A percentile compares a stretch with the other conserved stretches of the same genome.
Conservation (phyloP, 2,797 vertebrate species). For the Mycteria americana region DNA sequence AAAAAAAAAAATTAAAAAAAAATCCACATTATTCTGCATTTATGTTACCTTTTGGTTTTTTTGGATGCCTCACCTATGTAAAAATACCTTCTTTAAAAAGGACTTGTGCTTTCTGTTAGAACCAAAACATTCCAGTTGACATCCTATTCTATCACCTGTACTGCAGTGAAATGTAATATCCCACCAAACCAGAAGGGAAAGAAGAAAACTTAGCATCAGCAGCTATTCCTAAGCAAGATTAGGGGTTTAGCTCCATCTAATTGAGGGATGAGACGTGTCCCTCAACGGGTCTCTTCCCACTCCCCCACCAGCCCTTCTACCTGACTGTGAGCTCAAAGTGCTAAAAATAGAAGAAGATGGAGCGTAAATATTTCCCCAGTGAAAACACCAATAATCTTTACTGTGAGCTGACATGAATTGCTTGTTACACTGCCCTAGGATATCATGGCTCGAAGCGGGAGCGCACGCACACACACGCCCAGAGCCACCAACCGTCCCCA, state of each 20-base stretch:
- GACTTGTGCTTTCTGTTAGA: neutral
- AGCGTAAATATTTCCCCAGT: constrained; percentile 45
- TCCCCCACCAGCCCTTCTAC: constrained; percentile 7
- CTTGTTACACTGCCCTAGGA: constrained; percentile 54
- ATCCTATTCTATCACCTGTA: neutral
- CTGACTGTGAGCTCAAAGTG: constrained; percentile 23
- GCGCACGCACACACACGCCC: neutral
- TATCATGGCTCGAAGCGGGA: constrained; percentile 13
- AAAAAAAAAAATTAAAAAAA: neutral
- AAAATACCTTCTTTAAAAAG: neutral
- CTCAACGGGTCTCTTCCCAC: neutral
- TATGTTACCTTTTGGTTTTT: neutral
- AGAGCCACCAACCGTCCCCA: constrained; percentile 11
- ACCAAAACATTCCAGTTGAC: neutral
- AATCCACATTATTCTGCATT: neutral
- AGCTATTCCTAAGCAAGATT: constrained; percentile 16
- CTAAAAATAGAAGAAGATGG: constrained; percentile 54
- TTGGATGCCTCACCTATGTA: neutral
- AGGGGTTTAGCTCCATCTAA: constrained; percentile 49
- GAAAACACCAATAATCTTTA: constrained; percentile 62
- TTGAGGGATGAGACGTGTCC: neutral
- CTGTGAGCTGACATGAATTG: constrained; percentile 44
- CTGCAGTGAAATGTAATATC: constrained; percentile 29
- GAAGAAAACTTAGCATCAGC: constrained; percentile 28
- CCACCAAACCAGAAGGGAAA: neutral